Percentiles rank a stretch among this genome's conserved stretches.
phyloP scores from a whole-genome alignment of 2,797 vertebrate species.

The Cyprinella venusta region DNA sequence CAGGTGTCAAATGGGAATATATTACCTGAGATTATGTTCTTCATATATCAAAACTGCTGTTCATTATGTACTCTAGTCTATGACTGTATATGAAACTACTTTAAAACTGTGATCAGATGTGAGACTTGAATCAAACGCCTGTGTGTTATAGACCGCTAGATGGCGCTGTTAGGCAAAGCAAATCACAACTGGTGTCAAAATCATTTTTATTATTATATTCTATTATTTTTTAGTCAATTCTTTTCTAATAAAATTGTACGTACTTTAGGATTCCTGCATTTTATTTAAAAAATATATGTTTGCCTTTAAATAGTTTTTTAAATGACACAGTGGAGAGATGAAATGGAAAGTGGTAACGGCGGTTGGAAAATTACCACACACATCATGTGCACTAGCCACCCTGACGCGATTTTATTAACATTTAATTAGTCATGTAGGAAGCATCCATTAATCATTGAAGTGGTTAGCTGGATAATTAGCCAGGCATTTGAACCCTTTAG shows the following conservation, averaged over 20 bases:
- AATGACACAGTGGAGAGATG: neutral
- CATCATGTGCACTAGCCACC: neutral
- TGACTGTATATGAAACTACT: neutral
- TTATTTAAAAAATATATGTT: neutral
- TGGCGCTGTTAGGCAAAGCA: constrained; percentile 73
- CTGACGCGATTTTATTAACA: neutral
- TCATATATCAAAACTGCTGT: constrained; percentile 28
- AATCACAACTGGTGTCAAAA: constrained; percentile 60
- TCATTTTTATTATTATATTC: constrained; percentile 48
- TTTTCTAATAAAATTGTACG: constrained; percentile 39
- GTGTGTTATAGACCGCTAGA: constrained; percentile 66
- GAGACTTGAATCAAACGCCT: constrained; percentile 1
- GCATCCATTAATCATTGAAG: constrained; percentile 29
- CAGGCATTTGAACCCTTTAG: neutral
- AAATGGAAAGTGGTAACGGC: neutral
- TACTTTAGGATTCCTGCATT: neutral
- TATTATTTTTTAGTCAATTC: constrained; percentile 23
- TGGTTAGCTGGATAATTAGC: constrained; percentile 21
- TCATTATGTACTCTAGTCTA: neutral
- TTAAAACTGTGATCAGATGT: constrained; percentile 4
- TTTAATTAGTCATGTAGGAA: constrained; percentile 11
- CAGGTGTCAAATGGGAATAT: neutral
- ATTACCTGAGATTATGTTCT: neutral
- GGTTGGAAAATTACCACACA: neutral
- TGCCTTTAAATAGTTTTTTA: neutral